Evolutionary conservation across 2,113 vertebrate species (phyloP).

Genomic region (Mohoua ochrocephala): DNA sequence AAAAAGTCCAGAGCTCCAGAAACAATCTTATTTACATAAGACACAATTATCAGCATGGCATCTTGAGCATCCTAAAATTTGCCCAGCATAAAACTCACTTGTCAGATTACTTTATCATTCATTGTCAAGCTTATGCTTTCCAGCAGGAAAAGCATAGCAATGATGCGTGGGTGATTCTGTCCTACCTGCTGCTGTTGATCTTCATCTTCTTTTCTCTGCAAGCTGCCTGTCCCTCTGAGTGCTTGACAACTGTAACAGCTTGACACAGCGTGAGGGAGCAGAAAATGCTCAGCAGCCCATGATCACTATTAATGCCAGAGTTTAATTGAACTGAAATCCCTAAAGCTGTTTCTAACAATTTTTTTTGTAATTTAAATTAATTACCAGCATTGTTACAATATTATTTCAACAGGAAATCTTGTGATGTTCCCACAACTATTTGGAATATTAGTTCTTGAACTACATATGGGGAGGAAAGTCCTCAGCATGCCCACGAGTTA

Average conservation of each 20-base stretch:
- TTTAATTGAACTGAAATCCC: not conserved
- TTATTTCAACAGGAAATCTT: not conserved
- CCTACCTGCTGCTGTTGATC: not conserved
- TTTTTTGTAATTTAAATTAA: not conserved
- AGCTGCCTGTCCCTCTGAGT: not conserved
- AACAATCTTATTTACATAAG: not conserved
- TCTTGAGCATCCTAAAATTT: not conserved
- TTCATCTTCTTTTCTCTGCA: not conserved
- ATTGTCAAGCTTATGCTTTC: constrained; percentile 1
- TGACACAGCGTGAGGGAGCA: not conserved
- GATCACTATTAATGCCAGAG: not conserved
- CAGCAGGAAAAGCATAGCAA: not conserved
- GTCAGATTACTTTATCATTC: constrained; percentile 3
- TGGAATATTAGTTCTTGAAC: not conserved
- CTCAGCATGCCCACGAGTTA: not conserved
- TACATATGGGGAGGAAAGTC: not conserved
- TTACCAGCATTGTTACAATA: not conserved
- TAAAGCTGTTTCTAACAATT: not conserved
- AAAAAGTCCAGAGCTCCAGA: not conserved
- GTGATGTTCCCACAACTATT: not conserved
- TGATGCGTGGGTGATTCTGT: not conserved
- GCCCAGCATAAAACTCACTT: not conserved
- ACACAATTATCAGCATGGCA: not conserved
- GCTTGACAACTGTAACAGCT: not conserved
- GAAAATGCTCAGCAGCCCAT: not conserved